Evolutionary conservation across 2,797 vertebrate species (phyloP).

Genomic region (Diplodus puntazzo): DNA sequence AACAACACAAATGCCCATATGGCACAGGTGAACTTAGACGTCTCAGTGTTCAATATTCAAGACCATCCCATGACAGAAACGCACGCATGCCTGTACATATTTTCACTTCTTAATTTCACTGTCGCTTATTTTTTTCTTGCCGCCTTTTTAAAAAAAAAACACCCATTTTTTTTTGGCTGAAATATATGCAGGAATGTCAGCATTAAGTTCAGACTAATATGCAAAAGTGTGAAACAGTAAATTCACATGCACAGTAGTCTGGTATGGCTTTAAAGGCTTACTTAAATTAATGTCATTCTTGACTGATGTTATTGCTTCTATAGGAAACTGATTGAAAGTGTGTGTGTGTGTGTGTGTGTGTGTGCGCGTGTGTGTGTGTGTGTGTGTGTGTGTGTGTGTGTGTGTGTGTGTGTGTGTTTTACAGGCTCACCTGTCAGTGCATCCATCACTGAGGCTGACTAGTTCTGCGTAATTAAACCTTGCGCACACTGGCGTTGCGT

Average conservation of each 20-base stretch:
- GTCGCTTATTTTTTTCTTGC: slow-evolving; percentile 19
- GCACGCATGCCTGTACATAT: slow-evolving; percentile 58
- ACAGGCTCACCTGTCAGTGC: slow-evolving; percentile 73
- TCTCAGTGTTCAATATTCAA: slow-evolving; percentile 68
- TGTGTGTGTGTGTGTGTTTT: slow-evolving; percentile 36
- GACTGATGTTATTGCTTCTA: slow-evolving; percentile 39
- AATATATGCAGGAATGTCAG: slow-evolving; percentile 16
- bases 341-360: slow-evolving; percentile 37
- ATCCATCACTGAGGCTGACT: slow-evolving; percentile 74
- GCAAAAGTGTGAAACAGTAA: neutral
- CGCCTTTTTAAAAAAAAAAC: no score
- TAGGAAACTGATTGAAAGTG: slow-evolving; percentile 33
- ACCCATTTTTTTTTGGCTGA: neutral
- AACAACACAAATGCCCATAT: slow-evolving; percentile 78
- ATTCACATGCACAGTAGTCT: neutral
- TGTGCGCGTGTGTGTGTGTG: slow-evolving; percentile 40
- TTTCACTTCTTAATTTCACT: slow-evolving; percentile 58
- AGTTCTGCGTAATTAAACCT: slow-evolving; percentile 81
- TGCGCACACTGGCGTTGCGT: slow-evolving; percentile 67
- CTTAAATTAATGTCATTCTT: slow-evolving; percentile 43
- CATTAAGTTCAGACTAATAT: neutral
- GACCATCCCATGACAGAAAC: slow-evolving; percentile 45
- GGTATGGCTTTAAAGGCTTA: slow-evolving; percentile 21
- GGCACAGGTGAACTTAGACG: slow-evolving; percentile 57
- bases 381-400: slow-evolving; percentile 38